Evolutionary conservation across 2,797 vertebrate genomes (phyloP).

Genomic region (Lerista edwardsae): DNA sequence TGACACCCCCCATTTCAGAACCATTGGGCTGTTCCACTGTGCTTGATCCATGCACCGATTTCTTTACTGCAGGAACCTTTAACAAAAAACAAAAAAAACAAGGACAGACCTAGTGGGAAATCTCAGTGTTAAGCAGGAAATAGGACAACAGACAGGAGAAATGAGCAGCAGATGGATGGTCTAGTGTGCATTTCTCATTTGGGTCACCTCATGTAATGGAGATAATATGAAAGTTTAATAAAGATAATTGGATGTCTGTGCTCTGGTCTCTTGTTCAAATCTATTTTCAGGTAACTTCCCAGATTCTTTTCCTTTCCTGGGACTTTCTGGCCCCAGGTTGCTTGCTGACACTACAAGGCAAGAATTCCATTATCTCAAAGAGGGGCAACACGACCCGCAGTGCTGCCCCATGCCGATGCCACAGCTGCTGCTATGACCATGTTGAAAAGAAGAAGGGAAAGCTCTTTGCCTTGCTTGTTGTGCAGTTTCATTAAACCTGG

Average conservation of each 20-base stretch:
- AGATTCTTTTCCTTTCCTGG: not conserved
- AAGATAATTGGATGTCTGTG: not conserved
- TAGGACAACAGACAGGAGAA: not conserved
- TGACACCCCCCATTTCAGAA: not conserved
- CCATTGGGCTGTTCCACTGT: not conserved
- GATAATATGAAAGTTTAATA: not conserved
- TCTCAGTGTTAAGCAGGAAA: not conserved
- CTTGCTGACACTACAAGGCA: not conserved
- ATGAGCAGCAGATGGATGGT: not conserved
- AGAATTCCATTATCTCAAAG: not conserved
- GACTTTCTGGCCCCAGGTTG: not conserved
- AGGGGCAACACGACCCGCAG: too few species aligned
- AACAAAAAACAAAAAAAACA: not conserved
- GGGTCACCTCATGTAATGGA: fast-evolving
- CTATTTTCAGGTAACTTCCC: not conserved
- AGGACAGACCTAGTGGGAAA: slow-evolving; percentile 12
- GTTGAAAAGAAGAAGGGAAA: too few species aligned
- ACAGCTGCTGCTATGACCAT: too few species aligned
- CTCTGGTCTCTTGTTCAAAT: not conserved
- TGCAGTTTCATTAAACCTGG: too few species aligned
- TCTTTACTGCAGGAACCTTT: not conserved
- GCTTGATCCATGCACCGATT: not conserved
- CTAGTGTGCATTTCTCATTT: not conserved
- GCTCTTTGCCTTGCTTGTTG: too few species aligned
- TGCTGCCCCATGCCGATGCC: too few species aligned